Evolutionary conservation across 2,888 invertebrate species (phyloP), one percentile per base, ranked within the genome.

Genomic region (Hanleya hanleyi): DNA sequence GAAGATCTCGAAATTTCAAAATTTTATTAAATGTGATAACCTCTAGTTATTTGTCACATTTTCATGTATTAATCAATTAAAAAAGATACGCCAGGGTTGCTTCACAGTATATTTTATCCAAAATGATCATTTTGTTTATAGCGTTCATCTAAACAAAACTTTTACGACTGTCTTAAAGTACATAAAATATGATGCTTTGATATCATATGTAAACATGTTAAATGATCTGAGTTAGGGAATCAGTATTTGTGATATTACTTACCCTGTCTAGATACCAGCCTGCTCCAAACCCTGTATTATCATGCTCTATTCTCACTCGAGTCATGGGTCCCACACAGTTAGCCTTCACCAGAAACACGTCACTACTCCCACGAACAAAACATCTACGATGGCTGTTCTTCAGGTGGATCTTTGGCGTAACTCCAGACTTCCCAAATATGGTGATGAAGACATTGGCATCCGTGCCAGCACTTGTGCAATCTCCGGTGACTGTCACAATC

Each of bases 231-330:
- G 47, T n/a, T 41, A 41, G n/a, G 12, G 47, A 41, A 41, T 41
- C 12, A 41, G 12, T 15, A 41, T n/a, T n/a, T n/a, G n/a, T n/a
- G n/a, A n/a, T 41, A 41, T 12, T 29, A 72, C 88, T 78, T 76
- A 90, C 88, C 81, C 90, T 85, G 68, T 91, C 90, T 37, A 91
- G 75, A 70, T 82, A 90, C 90, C 90, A 91, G 32, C 89, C 90
- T n/a, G 91, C 82, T 4, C 82, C 86, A 12, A 87, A 67, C 9
- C 90, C 90, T 22, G 86, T 86, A 73, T 90, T 89, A 78, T 90
- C 90, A 78, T 90, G 91, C 67, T 89, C 88, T 33, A 91, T 84
- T 57, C 87, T 80, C 18, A 90, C 75, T 76, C 89, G 90, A 12
- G 78, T 86, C 78, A 91, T 78, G 9, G 88, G 88, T 36, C 90